Base-by-base conservation (phyloP, 2,888 invertebrate species). In the Drosophila pseudotalamancana region DNA sequence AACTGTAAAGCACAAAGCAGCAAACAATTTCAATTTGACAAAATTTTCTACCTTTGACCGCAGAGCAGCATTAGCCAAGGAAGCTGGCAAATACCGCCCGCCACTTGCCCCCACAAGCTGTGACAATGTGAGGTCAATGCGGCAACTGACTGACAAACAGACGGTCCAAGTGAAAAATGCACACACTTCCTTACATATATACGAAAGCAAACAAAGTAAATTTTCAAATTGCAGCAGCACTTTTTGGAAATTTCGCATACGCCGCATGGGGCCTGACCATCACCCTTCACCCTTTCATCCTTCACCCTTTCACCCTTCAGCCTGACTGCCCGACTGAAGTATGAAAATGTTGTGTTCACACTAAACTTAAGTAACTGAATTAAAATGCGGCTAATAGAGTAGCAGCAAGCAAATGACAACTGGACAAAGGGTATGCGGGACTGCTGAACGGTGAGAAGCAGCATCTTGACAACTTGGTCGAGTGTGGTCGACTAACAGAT, bases 1-100 rank as follows among this genome's bases (percentile, higher is more conserved):
- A 63, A 48, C 35, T 46, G 59, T 55, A 51, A 77, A 83, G 73
- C 69, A 64, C 59, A 54, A 65, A 77, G 80, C 84, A 79, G 88
- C 87, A 87, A 87, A 82, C 88, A 82, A 83, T 82, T 87, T 82
- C 86, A 83, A 83, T 83, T 83, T 83, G 80, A 76, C 73, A 85
- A 88, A 84, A 85, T 78, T 87, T 85, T 86, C 84, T 81, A 87
- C 85, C 88, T 88, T 87, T 85, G 88, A 85, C 88, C 88, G 63
- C 88, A 76, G 53, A 59, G 56, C 57, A 39, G 37, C 49, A 59
- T 21, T 68, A 25, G 64, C 42, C 51, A 46, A 48, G 55, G 11
- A 18, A 11, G 2, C 27, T 11, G 31, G 50, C 40, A 25, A 50
- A 14, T n/a, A 16, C 21, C 40, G 19, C 31, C 37, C 11, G 62